These are phyloP conservation scores for Okamejei kenojei DNA, from an alignment of 2,797 vertebrate species.

Conservation along the genomic window DNA sequence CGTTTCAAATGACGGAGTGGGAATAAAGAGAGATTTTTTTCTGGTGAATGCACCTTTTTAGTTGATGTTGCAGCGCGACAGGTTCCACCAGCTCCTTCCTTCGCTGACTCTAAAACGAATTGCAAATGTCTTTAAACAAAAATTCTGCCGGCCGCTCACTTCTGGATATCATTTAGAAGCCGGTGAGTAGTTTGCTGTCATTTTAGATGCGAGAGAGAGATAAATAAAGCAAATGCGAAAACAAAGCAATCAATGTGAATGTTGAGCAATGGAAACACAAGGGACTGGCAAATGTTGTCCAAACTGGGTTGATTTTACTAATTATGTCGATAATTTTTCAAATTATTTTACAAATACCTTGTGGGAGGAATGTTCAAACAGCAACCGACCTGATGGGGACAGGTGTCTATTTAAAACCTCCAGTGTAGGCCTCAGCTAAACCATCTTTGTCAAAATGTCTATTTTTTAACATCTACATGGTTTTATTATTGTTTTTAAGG, in stretches of 20 bases:
- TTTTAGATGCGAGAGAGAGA: background rate
- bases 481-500: background rate
- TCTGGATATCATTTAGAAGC: background rate
- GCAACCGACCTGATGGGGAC: background rate
- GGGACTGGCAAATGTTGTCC: too few relatives aligned
- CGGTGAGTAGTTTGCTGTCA: constrained; percentile 17
- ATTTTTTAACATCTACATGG: background rate
- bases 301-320: too few relatives aligned
- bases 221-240: too few relatives aligned
- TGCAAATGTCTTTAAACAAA: background rate
- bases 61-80: background rate
- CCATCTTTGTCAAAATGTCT: background rate
- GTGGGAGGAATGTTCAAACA: background rate
- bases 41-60: background rate
- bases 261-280: too few relatives aligned
- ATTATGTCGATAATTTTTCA: too few relatives aligned
- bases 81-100: background rate
- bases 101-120: constrained; percentile 20
- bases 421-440: background rate
- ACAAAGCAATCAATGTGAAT: too few relatives aligned
- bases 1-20: background rate
- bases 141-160: background rate
- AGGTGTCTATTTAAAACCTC: background rate
- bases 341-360: too few relatives aligned
- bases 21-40: background rate